These are phyloP conservation scores for Ophioderma brevispina DNA, from an alignment of 35 echinoderm and acorn worm species.

Conservation along the genomic window DNA sequence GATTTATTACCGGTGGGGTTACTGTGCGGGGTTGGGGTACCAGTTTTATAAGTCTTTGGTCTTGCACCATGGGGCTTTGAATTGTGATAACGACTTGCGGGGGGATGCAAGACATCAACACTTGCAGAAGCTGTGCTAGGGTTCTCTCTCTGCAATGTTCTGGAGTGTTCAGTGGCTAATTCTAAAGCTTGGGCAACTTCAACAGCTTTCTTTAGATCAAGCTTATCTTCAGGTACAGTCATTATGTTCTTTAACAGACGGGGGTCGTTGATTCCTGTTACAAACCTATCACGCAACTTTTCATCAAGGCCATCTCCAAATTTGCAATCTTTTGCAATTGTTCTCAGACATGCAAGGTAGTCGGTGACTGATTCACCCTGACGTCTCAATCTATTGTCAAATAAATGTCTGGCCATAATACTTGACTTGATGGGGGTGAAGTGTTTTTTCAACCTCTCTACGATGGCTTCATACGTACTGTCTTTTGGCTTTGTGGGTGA, in stretches of 20 bases:
- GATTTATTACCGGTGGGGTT: neutral
- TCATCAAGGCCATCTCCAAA: slow-evolving; percentile 50
- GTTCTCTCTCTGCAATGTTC: neutral
- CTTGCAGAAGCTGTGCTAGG: neutral
- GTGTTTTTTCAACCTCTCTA: slow-evolving; percentile 47
- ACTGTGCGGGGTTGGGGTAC: neutral
- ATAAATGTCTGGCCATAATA: slow-evolving; percentile 65
- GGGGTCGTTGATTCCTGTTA: slow-evolving; percentile 62
- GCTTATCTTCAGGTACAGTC: neutral
- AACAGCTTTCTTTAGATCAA: slow-evolving; percentile 30
- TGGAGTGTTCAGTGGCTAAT: neutral
- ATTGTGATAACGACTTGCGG: neutral
- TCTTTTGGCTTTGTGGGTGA: slow-evolving; percentile 53
- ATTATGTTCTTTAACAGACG: slow-evolving; percentile 47
- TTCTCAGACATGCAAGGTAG: slow-evolving; percentile 38
- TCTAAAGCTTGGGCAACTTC: slow-evolving; percentile 36
- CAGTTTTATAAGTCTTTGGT: neutral
- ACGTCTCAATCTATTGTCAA: slow-evolving; percentile 45
- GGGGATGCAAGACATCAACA: neutral
- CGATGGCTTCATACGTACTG: slow-evolving; percentile 33
- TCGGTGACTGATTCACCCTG: slow-evolving; percentile 28
- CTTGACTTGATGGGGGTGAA: slow-evolving; percentile 40
- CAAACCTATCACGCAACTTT: slow-evolving; percentile 57
- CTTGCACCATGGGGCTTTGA: neutral
- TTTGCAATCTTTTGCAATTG: slow-evolving; percentile 47